Evolutionary conservation across 2,888 invertebrate species (phyloP).

Genomic region (Lasioglossum vierecki): DNA sequence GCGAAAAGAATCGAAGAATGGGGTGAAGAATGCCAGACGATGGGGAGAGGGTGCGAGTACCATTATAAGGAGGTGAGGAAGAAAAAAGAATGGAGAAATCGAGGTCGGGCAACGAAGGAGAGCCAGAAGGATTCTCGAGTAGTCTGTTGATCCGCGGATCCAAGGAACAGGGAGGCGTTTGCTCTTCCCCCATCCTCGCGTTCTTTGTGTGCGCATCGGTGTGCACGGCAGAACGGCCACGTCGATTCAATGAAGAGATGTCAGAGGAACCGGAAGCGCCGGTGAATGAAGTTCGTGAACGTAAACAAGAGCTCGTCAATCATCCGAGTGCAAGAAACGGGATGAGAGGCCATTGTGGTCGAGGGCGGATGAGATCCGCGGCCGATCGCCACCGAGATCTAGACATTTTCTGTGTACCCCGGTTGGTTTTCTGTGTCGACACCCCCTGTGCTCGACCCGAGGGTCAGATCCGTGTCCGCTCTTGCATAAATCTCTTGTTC

Average conservation of each 20-base stretch:
- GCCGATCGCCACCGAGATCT: conserved; percentile 31
- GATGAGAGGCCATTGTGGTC: conserved; percentile 57
- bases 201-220: background rate
- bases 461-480: conserved; percentile 31
- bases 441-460: background rate
- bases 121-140: conserved; percentile 36
- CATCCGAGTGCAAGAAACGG: conserved; percentile 69
- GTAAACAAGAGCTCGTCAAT: conserved; percentile 74
- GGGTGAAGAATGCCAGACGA: background rate
- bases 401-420: conserved; percentile 53
- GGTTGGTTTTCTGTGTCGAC: background rate
- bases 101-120: conserved; percentile 18
- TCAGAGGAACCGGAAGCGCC: conserved; percentile 52
- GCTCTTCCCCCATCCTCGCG: background rate
- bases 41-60: background rate
- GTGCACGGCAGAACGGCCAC: background rate
- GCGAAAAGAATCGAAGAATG: background rate
- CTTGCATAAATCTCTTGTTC: conserved; percentile 68
- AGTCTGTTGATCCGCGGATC: conserved; percentile 16
- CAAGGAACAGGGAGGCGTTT: background rate
- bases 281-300: conserved; percentile 57
- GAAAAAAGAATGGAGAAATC: conserved; percentile 17
- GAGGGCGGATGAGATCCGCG: background rate
- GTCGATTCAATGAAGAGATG: conserved; percentile 48
- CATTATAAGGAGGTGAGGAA: background rate